These are phyloP conservation scores for Meliscaeva auricollis DNA, from an alignment of 2,888 invertebrate species.

Conservation along the genomic window DNA sequence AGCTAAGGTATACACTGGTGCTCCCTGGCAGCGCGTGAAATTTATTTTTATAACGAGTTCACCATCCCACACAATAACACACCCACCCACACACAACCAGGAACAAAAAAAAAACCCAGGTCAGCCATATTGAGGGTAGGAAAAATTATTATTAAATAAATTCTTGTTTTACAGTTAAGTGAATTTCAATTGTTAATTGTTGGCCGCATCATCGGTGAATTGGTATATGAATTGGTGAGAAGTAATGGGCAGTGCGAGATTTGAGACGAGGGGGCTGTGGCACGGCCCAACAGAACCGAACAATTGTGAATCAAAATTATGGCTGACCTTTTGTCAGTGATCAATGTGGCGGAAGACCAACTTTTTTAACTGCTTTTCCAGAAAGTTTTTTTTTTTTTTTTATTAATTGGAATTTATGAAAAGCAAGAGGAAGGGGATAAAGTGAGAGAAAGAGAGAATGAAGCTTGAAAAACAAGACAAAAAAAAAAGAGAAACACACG, in stretches of 20 bases:
- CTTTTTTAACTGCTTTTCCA: slow-evolving; percentile 38
- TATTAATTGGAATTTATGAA: slow-evolving; percentile 10
- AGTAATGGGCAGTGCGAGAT: slow-evolving; percentile 21
- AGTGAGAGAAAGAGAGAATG: not conserved
- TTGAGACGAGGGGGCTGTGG: too few relatives aligned
- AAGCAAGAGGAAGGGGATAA: not conserved
- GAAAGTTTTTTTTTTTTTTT: not conserved
- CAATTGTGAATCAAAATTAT: slow-evolving; percentile 65
- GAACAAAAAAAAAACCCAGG: not conserved
- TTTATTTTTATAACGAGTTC: slow-evolving; percentile 70
- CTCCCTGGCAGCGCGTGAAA: slow-evolving; percentile 65
- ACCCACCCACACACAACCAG: not conserved
- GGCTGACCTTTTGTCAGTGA: slow-evolving; percentile 71
- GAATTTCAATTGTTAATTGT: slow-evolving; percentile 76
- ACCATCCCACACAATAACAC: slow-evolving; percentile 19
- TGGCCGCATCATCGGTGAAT: slow-evolving; percentile 55
- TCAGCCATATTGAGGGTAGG: slow-evolving; percentile 45
- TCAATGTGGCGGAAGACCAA: slow-evolving; percentile 74
- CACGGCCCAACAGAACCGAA: slow-evolving; percentile 43
- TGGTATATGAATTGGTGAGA: slow-evolving; percentile 40
- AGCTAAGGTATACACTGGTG: not conserved
- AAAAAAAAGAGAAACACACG: slow-evolving; percentile 66
- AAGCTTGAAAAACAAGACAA: not conserved
- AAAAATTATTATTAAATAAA: slow-evolving; percentile 75
- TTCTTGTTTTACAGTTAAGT: slow-evolving; percentile 76